Evolutionary conservation across 2,113 vertebrate species (phyloP).

Genomic region (Spizaetus ornatus): DNA sequence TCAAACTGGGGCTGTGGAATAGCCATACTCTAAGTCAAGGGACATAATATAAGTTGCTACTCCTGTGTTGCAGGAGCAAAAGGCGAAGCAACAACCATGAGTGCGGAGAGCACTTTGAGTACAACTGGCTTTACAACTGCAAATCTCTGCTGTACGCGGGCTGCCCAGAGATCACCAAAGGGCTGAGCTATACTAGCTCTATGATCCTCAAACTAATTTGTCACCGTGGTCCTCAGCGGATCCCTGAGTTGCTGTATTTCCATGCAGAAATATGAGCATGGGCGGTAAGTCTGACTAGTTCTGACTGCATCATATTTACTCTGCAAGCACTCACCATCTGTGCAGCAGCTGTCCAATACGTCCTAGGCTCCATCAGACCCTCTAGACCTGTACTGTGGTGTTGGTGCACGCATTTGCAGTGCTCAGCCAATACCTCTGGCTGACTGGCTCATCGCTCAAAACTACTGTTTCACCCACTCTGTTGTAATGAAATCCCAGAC

Average conservation of each 20-base stretch:
- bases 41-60: background rate
- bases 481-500: background rate
- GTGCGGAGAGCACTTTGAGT: background rate
- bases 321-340: background rate
- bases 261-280: rapidly evolving
- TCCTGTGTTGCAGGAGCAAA: background rate
- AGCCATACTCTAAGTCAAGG: background rate
- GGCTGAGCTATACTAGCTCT: background rate
- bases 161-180: background rate
- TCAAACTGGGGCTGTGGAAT: background rate
- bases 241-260: background rate
- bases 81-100: rapidly evolving
- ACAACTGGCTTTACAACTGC: background rate
- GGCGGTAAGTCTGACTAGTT: background rate
- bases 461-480: background rate
- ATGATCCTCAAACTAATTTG: background rate
- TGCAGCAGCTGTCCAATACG: background rate
- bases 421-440: background rate
- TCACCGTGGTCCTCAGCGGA: background rate
- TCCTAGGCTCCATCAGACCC: background rate
- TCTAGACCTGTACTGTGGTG: background rate
- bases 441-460: background rate
- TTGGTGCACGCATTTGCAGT: background rate
- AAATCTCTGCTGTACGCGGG: background rate
- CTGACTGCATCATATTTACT: background rate